phyloP scores from a whole-genome alignment of 2,797 vertebrate genomes.

The Eulemur mongoz region DNA sequence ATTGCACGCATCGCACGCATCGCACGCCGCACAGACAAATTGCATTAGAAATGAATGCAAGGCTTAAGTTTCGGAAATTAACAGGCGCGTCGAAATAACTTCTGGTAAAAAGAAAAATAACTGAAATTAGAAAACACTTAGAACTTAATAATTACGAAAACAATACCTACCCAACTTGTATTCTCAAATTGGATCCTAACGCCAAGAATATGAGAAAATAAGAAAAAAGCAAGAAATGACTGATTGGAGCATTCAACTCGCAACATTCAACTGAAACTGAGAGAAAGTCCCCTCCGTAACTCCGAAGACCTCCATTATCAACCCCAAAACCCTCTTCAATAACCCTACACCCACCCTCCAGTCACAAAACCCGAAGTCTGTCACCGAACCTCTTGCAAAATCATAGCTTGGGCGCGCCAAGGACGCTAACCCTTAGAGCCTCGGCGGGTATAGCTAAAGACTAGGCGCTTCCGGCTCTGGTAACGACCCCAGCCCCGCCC shows the following conservation, averaged over 20 bases:
- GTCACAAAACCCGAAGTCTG: not conserved
- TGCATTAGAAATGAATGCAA: not conserved
- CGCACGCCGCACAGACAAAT: not conserved
- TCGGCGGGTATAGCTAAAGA: accelerated
- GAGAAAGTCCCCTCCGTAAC: not conserved
- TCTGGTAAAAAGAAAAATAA: slow-evolving; percentile 4
- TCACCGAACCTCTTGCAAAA: not conserved
- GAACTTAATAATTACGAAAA: not conserved
- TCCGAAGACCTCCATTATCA: not conserved
- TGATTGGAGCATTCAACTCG: not conserved
- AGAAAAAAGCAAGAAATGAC: not conserved
- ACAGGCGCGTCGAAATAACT: not conserved
- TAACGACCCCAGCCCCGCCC: not conserved
- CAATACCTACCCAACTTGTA: not conserved
- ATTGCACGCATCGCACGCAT: not conserved
- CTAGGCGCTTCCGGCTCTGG: not conserved
- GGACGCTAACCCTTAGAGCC: accelerated
- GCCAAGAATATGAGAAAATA: not conserved
- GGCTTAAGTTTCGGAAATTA: not conserved
- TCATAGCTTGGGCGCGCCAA: not conserved
- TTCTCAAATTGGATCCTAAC: not conserved
- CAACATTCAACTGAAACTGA: not conserved
- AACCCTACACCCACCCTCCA: not conserved
- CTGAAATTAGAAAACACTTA: not conserved
- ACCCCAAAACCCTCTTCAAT: not conserved